Evolutionary conservation across 1,140 invertebrate species (phyloP).

Genomic region (Penaeus chinensis): DNA sequence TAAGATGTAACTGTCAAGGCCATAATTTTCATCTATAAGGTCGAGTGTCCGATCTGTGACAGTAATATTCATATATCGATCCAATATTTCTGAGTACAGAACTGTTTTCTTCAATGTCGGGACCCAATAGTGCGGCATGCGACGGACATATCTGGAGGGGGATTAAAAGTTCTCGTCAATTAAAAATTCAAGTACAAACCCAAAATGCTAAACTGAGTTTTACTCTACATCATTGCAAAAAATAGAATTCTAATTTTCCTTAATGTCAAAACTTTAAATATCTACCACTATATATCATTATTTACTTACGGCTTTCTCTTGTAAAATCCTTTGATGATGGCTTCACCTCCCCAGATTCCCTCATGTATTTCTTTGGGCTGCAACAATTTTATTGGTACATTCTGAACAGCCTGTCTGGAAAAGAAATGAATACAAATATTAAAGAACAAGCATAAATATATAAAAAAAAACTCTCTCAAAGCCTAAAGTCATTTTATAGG

Average conservation of each 20-base stretch:
- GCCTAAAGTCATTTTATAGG: too few species aligned
- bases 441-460: too few species aligned
- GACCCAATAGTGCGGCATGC: slow-evolving; percentile 87
- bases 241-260: too few species aligned
- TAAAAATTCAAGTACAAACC: too few species aligned
- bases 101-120: slow-evolving; percentile 82
- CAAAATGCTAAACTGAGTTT: too few species aligned
- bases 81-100: slow-evolving; percentile 93
- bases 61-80: slow-evolving; percentile 83
- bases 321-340: slow-evolving; percentile 88
- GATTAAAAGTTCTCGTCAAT: too few species aligned
- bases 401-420: slow-evolving; percentile 77
- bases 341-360: slow-evolving; percentile 97
- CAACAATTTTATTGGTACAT: slow-evolving; percentile 81
- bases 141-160: slow-evolving; percentile 69
- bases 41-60: slow-evolving; percentile 85
- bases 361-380: slow-evolving; percentile 84
- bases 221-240: too few species aligned
- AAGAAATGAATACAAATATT: neutral
- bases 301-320: slow-evolving; percentile 70
- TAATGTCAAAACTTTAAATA: too few species aligned
- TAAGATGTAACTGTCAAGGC: slow-evolving; percentile 95
- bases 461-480: too few species aligned
- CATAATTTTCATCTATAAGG: slow-evolving; percentile 89
- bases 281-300: too few species aligned